Evolutionary conservation across 1,140 invertebrate genomes (phyloP).

Genomic region (Neodiprion lecontei): DNA sequence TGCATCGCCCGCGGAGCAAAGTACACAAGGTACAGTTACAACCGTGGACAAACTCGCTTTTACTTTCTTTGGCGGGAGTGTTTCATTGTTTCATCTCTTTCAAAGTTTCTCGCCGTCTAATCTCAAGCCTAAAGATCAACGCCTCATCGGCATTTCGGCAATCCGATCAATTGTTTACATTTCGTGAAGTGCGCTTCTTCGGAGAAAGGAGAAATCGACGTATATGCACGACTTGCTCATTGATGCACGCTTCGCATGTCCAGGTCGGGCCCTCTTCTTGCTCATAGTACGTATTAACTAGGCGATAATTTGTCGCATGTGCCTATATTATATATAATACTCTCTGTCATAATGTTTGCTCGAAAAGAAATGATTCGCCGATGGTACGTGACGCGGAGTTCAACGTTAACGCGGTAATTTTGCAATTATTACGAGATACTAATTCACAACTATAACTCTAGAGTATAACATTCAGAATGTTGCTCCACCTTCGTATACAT

Average conservation of each 20-base stretch:
- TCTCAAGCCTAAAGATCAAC: background rate
- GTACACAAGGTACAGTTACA: background rate
- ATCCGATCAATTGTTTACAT: background rate
- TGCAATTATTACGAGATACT: too few species aligned
- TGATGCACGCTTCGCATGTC: background rate
- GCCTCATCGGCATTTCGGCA: background rate
- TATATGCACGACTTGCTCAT: background rate
- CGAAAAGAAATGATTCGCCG: too few species aligned
- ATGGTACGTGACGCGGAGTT: too few species aligned
- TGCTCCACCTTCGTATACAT: too few species aligned
- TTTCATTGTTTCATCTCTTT: background rate
- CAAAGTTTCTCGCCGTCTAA: constrained; percentile 2
- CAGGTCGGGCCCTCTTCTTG: background rate
- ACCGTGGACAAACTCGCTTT: background rate
- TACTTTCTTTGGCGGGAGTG: background rate
- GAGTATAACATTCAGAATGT: too few species aligned
- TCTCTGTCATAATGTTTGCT: too few species aligned
- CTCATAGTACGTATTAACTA: background rate
- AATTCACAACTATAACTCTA: too few species aligned
- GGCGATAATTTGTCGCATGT: background rate
- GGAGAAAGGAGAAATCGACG: constrained; percentile 1
- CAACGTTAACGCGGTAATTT: too few species aligned
- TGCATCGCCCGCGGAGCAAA: background rate
- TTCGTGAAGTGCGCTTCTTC: background rate
- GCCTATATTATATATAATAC: background rate